phyloP scores from a whole-genome alignment of 1,140 invertebrate species.

The Papilio helenus region DNA sequence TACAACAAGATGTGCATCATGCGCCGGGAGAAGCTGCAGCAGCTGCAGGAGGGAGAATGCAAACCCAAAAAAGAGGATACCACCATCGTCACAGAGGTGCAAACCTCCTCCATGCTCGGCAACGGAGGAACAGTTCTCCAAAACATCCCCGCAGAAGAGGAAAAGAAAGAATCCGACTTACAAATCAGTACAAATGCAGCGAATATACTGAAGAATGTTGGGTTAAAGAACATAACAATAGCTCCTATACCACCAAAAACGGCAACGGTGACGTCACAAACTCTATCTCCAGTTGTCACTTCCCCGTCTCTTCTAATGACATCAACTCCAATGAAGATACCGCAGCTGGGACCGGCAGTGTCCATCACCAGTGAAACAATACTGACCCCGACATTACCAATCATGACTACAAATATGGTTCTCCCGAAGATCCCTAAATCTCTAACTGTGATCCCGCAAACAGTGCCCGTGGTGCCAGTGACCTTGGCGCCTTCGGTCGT shows the following conservation, averaged over 20 bases:
- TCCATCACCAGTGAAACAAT: constrained; percentile 63
- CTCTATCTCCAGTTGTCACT: constrained; percentile 48
- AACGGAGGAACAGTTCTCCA: constrained; percentile 67
- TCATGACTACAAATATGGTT: constrained; percentile 48
- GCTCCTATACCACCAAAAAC: constrained; percentile 72
- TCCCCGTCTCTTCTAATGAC: constrained; percentile 59
- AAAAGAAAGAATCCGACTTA: constrained; percentile 53
- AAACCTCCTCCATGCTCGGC: constrained; percentile 61
- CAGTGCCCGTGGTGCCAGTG: constrained; percentile 77
- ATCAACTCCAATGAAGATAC: constrained; percentile 59
- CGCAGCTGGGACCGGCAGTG: constrained; percentile 59
- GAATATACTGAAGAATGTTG: constrained; percentile 77
- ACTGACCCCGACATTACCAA: constrained; percentile 46
- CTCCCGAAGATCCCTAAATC: constrained; percentile 91
- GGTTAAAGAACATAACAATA: constrained; percentile 81
- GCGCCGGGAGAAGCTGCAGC: constrained; percentile 85
- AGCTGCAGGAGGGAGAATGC: constrained; percentile 81
- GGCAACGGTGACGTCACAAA: constrained; percentile 67
- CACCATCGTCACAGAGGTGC: constrained; percentile 66
- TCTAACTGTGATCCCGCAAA: constrained; percentile 89
- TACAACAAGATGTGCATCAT: constrained; percentile 88
- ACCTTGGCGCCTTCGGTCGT: constrained; percentile 41
- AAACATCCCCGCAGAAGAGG: constrained; percentile 58
- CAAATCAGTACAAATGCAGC: constrained; percentile 67
- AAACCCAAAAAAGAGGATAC: constrained; percentile 61